Evolutionary conservation across 2,797 vertebrate genomes (phyloP), one percentile per base, ranked within the genome.

Genomic region (Pampus argenteus): DNA sequence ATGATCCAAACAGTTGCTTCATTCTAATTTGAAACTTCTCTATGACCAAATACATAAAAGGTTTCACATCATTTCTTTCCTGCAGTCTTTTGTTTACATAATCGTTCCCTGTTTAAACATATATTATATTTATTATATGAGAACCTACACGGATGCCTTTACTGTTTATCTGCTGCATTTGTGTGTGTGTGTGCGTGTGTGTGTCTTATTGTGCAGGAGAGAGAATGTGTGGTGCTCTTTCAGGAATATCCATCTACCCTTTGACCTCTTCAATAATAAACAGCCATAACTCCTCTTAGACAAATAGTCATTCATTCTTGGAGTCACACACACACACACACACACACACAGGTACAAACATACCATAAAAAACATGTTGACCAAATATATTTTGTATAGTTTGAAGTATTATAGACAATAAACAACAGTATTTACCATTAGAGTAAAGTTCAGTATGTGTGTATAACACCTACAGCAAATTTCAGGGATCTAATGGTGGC

Each of bases 181-280:
- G 10, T 13, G 34, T 36, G 42, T 66, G 40, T 44, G 8, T 29
- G 2, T 9, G 48, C 40, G 3, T 49, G 48, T 63, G 48, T 54
- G 45, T 31, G 2, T 48, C 31, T 3, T 7, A 29, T 36, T 49
- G 34, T 49, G 38, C 18, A 10, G 14, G 7, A 26, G 29, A 28
- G 59, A 48, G 17, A 25, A 50, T 9, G 0, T 38, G 50, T 60
- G 20, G 36, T 38, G 9, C 23, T 66, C 10, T 11, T 55, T 56
- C 2, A 66, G 38, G 20, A 62, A 73, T 74, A 77, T 63, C 42
- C 5, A 1, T 73, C n/a, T 23, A 14, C 5, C 61, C 50, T 82
- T 71, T 79, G 65, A 76, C 60, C 60, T 34, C 57, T 9, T 22
- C 18, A 22, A n/a, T 71, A 78, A 69, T 59, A 73, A 71, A 77